Evolutionary conservation across 2,888 invertebrate genomes (phyloP).

Genomic region (Dermolepida albohirtum): DNA sequence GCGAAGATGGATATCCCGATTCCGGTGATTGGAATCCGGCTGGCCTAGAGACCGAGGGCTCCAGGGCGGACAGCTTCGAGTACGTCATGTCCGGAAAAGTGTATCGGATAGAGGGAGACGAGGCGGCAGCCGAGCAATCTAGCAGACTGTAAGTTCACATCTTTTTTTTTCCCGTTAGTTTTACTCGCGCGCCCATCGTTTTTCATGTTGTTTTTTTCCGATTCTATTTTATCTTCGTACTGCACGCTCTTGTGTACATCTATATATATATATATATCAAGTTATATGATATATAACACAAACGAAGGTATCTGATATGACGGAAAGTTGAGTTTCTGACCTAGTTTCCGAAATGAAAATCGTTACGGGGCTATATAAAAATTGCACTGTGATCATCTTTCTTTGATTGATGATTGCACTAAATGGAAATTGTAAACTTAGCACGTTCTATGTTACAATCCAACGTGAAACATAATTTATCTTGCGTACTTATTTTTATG

Average conservation of each 20-base stretch:
- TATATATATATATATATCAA: slow-evolving; percentile 1
- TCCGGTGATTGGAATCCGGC: slow-evolving; percentile 94
- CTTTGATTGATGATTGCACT: slow-evolving; percentile 24
- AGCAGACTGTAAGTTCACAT: slow-evolving; percentile 75
- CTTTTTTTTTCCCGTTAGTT: slow-evolving; percentile 6
- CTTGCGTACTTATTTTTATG: too few species aligned
- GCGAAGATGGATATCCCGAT: slow-evolving; percentile 97
- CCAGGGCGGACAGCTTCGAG: slow-evolving; percentile 96
- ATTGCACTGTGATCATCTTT: slow-evolving; percentile 17
- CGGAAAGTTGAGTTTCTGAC: slow-evolving; percentile 9
- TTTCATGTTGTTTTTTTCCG: not conserved
- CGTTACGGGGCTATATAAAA: slow-evolving; percentile 20
- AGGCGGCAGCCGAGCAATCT: slow-evolving; percentile 86
- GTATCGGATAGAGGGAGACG: slow-evolving; percentile 96
- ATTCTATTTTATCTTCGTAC: slow-evolving; percentile 21
- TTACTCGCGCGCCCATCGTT: not conserved
- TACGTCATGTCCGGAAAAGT: slow-evolving; percentile 99
- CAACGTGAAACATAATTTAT: too few species aligned
- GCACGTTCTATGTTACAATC: too few species aligned
- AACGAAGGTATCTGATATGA: slow-evolving; percentile 6
- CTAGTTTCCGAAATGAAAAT: slow-evolving; percentile 36
- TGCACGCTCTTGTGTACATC: not conserved
- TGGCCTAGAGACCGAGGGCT: slow-evolving; percentile 83
- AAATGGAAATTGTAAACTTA: slow-evolving; percentile 1
- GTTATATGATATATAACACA: slow-evolving; percentile 7